These are phyloP conservation scores for Crocallis elinguaria DNA, from an alignment of 2,888 invertebrate species.

Conservation along the genomic window DNA sequence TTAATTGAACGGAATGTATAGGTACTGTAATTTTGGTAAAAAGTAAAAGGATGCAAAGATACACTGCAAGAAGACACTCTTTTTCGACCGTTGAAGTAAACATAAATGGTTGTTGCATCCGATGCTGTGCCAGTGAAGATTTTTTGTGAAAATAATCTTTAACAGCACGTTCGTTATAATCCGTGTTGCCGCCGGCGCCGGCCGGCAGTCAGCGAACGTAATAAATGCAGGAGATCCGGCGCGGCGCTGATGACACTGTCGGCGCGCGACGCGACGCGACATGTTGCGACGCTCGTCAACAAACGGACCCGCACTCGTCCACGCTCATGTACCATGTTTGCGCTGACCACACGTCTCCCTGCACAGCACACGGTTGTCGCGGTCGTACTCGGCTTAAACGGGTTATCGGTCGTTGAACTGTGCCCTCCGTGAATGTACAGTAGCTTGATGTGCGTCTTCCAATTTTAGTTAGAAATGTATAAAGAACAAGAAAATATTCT, in stretches of 20 bases:
- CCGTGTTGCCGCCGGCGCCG: too few relatives aligned
- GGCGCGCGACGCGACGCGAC: neutral
- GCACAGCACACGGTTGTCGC: neutral
- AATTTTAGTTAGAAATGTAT: too few relatives aligned
- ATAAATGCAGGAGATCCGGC: conserved; percentile 7
- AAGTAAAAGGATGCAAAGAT: too few relatives aligned
- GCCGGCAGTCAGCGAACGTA: neutral
- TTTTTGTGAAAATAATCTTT: too few relatives aligned
- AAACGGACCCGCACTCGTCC: neutral
- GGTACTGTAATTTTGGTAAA: too few relatives aligned
- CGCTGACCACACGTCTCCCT: neutral
- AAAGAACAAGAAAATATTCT: too few relatives aligned
- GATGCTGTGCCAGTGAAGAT: too few relatives aligned
- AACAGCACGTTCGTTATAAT: too few relatives aligned
- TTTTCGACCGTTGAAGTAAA: too few relatives aligned
- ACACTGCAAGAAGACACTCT: too few relatives aligned
- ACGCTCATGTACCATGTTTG: neutral
- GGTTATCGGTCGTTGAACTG: neutral
- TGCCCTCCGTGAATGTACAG: neutral
- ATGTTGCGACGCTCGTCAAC: neutral
- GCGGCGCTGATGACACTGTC: conserved; percentile 8
- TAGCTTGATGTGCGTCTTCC: neutral
- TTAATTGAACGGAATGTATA: too few relatives aligned
- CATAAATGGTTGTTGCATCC: too few relatives aligned
- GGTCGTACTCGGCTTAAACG: neutral